Conservation (phyloP, 2,888 invertebrate species). For the Argyresthia albistria region DNA sequence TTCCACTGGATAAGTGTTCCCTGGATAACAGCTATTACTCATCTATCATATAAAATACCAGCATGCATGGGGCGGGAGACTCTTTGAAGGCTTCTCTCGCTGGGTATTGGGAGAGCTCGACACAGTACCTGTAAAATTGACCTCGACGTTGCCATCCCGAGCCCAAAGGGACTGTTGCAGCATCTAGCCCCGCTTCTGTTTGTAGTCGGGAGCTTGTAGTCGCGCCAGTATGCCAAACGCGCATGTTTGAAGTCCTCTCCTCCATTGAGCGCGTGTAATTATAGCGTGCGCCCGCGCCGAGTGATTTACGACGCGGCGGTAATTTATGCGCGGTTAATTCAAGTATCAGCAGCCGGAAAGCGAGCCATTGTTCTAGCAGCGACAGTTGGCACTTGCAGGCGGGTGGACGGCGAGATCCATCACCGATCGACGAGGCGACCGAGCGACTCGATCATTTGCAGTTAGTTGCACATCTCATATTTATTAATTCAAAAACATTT, state of each 20-base stretch:
- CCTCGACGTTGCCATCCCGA: too few relatives aligned
- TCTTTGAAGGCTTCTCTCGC: too few relatives aligned
- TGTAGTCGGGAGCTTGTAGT: conserved; percentile 33
- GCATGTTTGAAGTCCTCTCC: not conserved
- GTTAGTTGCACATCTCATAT: too few relatives aligned
- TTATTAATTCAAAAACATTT: too few relatives aligned
- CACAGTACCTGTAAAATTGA: too few relatives aligned
- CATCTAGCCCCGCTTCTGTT: conserved; percentile 27
- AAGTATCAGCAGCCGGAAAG: conserved; percentile 44
- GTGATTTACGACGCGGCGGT: conserved; percentile 45
- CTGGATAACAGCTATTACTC: too few relatives aligned
- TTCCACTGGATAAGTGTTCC: too few relatives aligned
- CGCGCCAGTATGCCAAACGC: conserved; percentile 11
- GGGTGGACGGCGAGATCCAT: not conserved
- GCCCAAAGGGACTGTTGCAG: not conserved
- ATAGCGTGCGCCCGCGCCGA: conserved; percentile 29
- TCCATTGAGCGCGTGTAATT: conserved; percentile 16
- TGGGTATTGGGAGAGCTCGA: too few relatives aligned
- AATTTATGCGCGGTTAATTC: conserved; percentile 64
- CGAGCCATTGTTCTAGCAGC: conserved; percentile 1
- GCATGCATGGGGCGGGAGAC: too few relatives aligned
- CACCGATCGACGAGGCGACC: not conserved
- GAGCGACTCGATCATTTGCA: not conserved
- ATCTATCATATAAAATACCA: too few relatives aligned
- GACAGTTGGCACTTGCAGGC: not conserved